phyloP scores from a whole-genome alignment of 2,888 invertebrate species.

The Amaurobius ferox region DNA sequence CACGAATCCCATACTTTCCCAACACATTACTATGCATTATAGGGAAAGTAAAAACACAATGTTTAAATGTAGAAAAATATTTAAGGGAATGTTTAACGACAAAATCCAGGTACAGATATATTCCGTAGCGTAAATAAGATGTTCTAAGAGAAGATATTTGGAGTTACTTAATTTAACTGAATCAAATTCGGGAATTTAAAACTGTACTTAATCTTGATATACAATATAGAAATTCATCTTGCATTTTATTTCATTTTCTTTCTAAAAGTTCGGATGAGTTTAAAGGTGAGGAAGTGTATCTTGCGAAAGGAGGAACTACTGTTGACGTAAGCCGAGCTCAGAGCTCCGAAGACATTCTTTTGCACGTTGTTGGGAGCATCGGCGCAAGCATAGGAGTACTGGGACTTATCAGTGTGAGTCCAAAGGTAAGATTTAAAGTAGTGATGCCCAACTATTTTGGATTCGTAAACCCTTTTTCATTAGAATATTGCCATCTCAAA shows the following conservation, averaged over 20 bases:
- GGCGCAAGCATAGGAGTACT: constrained; percentile 55
- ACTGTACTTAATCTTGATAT: neutral
- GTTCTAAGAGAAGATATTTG: neutral
- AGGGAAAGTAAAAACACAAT: too few species aligned
- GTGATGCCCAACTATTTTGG: too few species aligned
- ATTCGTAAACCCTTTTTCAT: too few species aligned
- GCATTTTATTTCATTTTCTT: neutral
- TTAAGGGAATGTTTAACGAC: neutral
- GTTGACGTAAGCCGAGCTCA: constrained; percentile 57
- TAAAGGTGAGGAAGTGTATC: constrained; percentile 27
- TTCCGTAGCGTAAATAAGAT: neutral
- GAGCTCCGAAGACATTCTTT: constrained; percentile 48
- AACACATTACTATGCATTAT: too few species aligned
- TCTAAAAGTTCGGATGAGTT: constrained; percentile 35
- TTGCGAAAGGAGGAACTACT: constrained; percentile 24
- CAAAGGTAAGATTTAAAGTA: constrained; percentile 68
- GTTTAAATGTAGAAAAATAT: too few species aligned
- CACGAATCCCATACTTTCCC: too few species aligned
- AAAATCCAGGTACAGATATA: neutral
- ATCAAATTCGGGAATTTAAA: neutral
- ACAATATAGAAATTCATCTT: too few species aligned
- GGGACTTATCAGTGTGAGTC: constrained; percentile 49
- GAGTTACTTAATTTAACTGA: neutral
- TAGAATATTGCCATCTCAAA: too few species aligned
- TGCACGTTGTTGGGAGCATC: constrained; percentile 31